Evolutionary conservation across 2,797 vertebrate species (phyloP).

Genomic region (Benthosema pterotum): DNA sequence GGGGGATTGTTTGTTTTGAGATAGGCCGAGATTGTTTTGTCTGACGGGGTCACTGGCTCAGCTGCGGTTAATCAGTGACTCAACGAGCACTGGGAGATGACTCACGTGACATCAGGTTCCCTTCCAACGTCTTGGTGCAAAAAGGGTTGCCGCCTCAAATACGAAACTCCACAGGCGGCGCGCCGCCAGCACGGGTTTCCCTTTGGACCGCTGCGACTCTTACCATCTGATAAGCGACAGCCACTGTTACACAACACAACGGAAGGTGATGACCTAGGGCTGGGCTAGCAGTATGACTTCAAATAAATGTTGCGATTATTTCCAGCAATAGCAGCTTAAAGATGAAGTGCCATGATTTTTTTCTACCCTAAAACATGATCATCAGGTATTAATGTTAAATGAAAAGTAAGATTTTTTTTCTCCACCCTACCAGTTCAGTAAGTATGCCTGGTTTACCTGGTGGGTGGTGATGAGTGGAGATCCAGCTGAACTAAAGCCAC

Average conservation of each 20-base stretch:
- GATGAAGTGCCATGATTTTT: too few relatives aligned
- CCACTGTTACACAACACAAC: constrained; percentile 15
- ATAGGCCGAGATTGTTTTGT: constrained; percentile 10
- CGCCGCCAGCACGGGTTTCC: constrained; percentile 46
- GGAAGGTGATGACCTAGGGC: constrained; percentile 24
- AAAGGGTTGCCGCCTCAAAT: constrained; percentile 29
- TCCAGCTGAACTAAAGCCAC: too few relatives aligned
- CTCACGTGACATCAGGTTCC: constrained; percentile 13
- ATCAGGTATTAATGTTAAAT: too few relatives aligned
- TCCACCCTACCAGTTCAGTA: too few relatives aligned
- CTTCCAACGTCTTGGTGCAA: too few relatives aligned
- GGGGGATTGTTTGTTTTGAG: constrained; percentile 25
- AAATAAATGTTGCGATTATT: too few relatives aligned
- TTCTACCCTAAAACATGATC: too few relatives aligned
- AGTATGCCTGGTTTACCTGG: too few relatives aligned
- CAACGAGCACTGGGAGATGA: constrained; percentile 7
- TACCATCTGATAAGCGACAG: constrained; percentile 30
- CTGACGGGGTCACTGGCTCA: constrained; percentile 13
- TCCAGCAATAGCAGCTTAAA: too few relatives aligned
- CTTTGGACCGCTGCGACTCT: constrained; percentile 31
- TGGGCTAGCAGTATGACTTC: too few relatives aligned
- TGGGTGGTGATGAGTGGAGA: too few relatives aligned
- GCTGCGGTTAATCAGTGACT: constrained; percentile 47
- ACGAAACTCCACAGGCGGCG: constrained; percentile 23
- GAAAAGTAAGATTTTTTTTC: too few relatives aligned